Evolutionary conservation across 2,888 invertebrate genomes (phyloP).

Genomic region (Eubasilissa splendida): DNA sequence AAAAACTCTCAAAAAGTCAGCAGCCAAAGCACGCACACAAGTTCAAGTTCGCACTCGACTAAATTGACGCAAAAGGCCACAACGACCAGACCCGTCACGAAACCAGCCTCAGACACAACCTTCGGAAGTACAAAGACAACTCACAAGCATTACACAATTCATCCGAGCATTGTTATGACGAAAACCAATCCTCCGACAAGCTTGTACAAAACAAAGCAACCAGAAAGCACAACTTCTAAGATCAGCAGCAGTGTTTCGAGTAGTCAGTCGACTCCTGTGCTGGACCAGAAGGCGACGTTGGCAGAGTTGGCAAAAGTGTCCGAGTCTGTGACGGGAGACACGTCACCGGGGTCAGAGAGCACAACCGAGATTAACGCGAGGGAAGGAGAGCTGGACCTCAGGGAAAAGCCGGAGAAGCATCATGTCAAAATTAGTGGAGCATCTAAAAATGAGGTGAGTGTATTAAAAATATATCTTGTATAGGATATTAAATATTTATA

Average conservation of each 20-base stretch:
- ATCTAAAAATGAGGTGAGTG: slow-evolving; percentile 73
- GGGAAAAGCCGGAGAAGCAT: slow-evolving; percentile 68
- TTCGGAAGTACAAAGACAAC: slow-evolving; percentile 63
- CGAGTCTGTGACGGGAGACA: slow-evolving; percentile 66
- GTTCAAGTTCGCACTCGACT: slow-evolving; percentile 16
- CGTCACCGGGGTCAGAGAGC: slow-evolving; percentile 63
- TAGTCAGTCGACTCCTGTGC: slow-evolving; percentile 61
- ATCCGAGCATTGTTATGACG: slow-evolving; percentile 68
- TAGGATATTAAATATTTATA: too few species aligned
- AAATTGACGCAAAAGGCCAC: slow-evolving; percentile 63
- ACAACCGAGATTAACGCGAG: slow-evolving; percentile 69
- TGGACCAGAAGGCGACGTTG: slow-evolving; percentile 62
- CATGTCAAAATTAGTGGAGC: slow-evolving; percentile 73
- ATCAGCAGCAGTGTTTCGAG: slow-evolving; percentile 59
- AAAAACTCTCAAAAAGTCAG: slow-evolving; percentile 55
- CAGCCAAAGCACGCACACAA: slow-evolving; percentile 33
- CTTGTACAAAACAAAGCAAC: slow-evolving; percentile 71
- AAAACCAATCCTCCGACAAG: slow-evolving; percentile 69
- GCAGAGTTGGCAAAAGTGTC: slow-evolving; percentile 65
- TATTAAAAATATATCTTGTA: slow-evolving; percentile 59
- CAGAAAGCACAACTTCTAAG: slow-evolving; percentile 57
- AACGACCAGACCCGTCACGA: slow-evolving; percentile 62
- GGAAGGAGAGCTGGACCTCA: slow-evolving; percentile 70
- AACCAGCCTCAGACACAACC: slow-evolving; percentile 61
- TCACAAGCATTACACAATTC: slow-evolving; percentile 73